These are phyloP conservation scores for Melikaiella ostensackeni DNA, from an alignment of 2,888 invertebrate species.

Conservation along the genomic window DNA sequence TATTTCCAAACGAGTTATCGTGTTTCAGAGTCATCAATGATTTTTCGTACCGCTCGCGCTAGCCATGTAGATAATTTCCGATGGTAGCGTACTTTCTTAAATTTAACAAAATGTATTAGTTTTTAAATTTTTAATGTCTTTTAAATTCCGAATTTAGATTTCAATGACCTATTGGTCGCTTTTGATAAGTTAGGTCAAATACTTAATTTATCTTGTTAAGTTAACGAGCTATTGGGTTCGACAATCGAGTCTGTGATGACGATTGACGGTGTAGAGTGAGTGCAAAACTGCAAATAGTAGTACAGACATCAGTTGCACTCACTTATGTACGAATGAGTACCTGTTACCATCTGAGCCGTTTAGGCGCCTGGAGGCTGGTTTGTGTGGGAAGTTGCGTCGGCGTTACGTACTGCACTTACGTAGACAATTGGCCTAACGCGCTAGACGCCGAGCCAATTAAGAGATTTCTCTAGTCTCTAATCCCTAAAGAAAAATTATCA, in stretches of 20 bases:
- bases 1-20: no score
- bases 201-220: neutral
- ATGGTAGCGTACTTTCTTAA: no score
- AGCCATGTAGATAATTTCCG: no score
- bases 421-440: slow-evolving; percentile 69
- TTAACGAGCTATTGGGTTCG: neutral
- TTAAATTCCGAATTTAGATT: neutral
- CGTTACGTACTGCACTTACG: slow-evolving; percentile 60
- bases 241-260: neutral
- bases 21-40: no score
- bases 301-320: slow-evolving; percentile 29
- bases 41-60: no score
- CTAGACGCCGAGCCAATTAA: slow-evolving; percentile 65
- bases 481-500: no score
- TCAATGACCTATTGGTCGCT: neutral
- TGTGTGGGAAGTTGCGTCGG: slow-evolving; percentile 68
- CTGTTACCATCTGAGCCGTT: slow-evolving; percentile 1
- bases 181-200: neutral
- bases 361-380: slow-evolving; percentile 49
- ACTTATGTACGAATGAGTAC: neutral
- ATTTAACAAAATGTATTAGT: no score
- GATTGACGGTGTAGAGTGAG: no score
- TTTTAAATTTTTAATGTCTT: neutral
- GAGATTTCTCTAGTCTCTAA: neutral
- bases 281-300: neutral